phyloP scores from a whole-genome alignment of 2,888 invertebrate genomes.

The Netelia melanura region DNA sequence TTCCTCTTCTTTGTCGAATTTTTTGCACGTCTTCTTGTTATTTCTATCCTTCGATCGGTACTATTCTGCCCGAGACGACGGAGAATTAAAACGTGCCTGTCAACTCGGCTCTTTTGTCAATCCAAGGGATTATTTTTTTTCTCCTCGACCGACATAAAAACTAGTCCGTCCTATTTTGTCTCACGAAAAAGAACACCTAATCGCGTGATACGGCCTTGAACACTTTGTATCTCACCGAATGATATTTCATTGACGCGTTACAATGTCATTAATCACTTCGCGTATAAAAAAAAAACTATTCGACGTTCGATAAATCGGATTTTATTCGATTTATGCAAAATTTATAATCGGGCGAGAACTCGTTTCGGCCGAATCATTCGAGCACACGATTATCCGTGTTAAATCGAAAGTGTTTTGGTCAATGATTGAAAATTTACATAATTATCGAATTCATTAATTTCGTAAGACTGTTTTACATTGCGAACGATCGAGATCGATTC shows the following conservation, averaged over 20 bases:
- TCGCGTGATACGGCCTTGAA: slow-evolving; percentile 11
- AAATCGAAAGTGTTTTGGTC: no score
- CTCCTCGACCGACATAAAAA: background rate
- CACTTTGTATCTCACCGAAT: slow-evolving; percentile 47
- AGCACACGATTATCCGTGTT: no score
- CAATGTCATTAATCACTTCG: background rate
- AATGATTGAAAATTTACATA: no score
- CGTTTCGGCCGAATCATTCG: no score
- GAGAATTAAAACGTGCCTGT: slow-evolving; percentile 63
- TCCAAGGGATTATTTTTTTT: slow-evolving; percentile 28
- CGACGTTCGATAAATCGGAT: background rate
- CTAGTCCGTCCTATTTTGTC: background rate
- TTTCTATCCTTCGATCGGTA: slow-evolving; percentile 41
- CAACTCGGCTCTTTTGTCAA: slow-evolving; percentile 56
- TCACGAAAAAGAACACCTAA: slow-evolving; percentile 10
- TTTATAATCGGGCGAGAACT: no score
- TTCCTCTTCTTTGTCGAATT: slow-evolving; percentile 12
- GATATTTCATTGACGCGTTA: slow-evolving; percentile 49
- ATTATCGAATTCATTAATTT: no score
- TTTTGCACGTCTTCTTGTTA: slow-evolving; percentile 30
- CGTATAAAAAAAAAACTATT: background rate
- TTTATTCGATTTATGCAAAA: no score
- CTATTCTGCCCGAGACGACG: slow-evolving; percentile 28
- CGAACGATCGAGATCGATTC: no score
- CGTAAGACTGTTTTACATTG: no score